Evolutionary conservation across 1,140 invertebrate species (phyloP).

Genomic region (Drosophila paulistorum): DNA sequence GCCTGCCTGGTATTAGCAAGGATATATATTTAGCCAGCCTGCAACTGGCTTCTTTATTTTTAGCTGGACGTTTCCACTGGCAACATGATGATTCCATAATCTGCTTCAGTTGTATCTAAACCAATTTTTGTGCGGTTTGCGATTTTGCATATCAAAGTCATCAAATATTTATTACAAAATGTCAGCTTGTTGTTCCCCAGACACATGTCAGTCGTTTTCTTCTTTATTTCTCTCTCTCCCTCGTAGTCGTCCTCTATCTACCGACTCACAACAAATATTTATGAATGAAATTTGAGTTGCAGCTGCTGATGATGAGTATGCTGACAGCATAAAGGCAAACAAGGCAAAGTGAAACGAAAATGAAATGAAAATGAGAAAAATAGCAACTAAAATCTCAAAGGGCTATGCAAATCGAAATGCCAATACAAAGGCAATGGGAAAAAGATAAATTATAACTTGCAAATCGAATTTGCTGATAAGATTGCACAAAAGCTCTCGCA

Average conservation of each 20-base stretch:
- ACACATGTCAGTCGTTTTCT: slow-evolving; percentile 37
- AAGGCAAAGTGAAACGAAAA: slow-evolving; percentile 36
- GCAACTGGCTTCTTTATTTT: neutral
- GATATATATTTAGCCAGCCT: slow-evolving; percentile 29
- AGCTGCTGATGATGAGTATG: slow-evolving; percentile 49
- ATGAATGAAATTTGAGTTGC: slow-evolving; percentile 53
- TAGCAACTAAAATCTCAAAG: slow-evolving; percentile 63
- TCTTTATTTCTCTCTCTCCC: slow-evolving; percentile 16
- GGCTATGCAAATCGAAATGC: slow-evolving; percentile 63
- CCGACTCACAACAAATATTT: slow-evolving; percentile 46
- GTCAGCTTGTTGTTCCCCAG: slow-evolving; percentile 63
- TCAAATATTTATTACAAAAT: slow-evolving; percentile 69
- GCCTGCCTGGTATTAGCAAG: slow-evolving; percentile 37
- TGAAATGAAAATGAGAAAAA: slow-evolving; percentile 48
- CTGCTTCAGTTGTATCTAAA: slow-evolving; percentile 45
- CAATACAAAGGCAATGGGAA: slow-evolving; percentile 47
- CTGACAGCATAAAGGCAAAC: slow-evolving; percentile 27
- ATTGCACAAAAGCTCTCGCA: slow-evolving; percentile 16
- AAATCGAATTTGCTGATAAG: slow-evolving; percentile 48
- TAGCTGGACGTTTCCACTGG: slow-evolving; percentile 28
- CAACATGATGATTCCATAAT: slow-evolving; percentile 32
- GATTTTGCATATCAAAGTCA: slow-evolving; percentile 65
- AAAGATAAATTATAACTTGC: slow-evolving; percentile 64
- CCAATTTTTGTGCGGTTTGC: slow-evolving; percentile 59
- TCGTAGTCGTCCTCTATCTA: neutral